These are phyloP conservation scores for Nasonia giraulti DNA, from an alignment of 1,140 invertebrate species.

Conservation along the genomic window DNA sequence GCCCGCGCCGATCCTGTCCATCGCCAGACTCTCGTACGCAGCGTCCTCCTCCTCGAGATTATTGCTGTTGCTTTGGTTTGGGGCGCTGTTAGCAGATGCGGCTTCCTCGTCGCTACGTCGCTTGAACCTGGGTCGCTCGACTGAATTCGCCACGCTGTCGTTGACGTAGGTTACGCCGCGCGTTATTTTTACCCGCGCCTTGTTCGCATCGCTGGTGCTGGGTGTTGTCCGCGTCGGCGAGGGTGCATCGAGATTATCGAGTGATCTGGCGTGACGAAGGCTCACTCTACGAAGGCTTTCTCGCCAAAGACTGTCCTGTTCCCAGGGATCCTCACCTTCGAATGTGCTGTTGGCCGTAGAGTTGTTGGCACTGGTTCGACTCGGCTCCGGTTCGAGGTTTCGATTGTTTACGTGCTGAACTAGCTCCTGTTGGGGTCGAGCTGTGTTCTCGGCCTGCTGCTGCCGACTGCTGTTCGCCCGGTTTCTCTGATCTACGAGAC, in stretches of 20 bases:
- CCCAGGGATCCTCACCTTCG: conserved; percentile 83
- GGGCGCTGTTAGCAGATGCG: neutral
- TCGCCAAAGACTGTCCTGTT: conserved; percentile 87
- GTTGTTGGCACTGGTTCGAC: neutral
- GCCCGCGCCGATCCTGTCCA: conserved; percentile 62
- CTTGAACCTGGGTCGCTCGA: conserved; percentile 56
- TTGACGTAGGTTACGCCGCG: conserved; percentile 85
- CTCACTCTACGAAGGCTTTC: conserved; percentile 86
- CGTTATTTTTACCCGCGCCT: conserved; percentile 72
- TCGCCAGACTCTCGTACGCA: conserved; percentile 67
- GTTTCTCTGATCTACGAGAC: conserved; percentile 63
- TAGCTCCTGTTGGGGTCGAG: neutral
- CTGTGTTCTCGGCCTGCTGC: neutral
- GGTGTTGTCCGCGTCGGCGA: neutral
- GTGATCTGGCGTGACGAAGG: conserved; percentile 84
- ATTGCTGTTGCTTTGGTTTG: neutral
- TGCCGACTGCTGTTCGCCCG: conserved; percentile 54
- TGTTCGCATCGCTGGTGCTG: conserved; percentile 36
- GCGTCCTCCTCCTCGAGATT: conserved; percentile 52
- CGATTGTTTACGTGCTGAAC: neutral
- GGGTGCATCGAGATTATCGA: conserved; percentile 82
- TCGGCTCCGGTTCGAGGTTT: neutral
- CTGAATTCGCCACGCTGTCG: conserved; percentile 73
- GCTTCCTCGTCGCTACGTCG: conserved; percentile 55
- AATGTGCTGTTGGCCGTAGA: conserved; percentile 48